Evolutionary conservation across 2,797 vertebrate genomes (phyloP), one percentile per base, ranked within the genome.

Genomic region (Lepus townsendii): DNA sequence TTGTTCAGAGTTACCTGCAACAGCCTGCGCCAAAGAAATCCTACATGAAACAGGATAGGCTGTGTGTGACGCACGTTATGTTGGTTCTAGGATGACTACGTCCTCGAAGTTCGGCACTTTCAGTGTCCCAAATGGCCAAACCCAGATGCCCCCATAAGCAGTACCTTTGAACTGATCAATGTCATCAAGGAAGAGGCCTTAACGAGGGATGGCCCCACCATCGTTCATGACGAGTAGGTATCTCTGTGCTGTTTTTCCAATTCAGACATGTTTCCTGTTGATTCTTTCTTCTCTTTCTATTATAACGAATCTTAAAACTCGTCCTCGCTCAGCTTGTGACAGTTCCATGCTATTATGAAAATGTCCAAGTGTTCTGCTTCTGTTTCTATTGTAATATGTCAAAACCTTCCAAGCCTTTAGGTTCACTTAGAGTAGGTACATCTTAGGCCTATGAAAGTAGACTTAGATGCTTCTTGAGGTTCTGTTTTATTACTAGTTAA

Each of bases 71-170:
- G 24, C 3, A 0, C 66, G 27, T 87, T 57, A 1, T 97, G 65
- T 97, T 95, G 82, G 0, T 96, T 96, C 95, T 97, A 99, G 99
- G 99, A 99, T 96, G 99, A 99, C 98, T 99, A 99, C 26, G 99
- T 99, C 87, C 98, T 99, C 95, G 99, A 99, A 97, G 99, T 99
- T 78, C 99, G 99, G 95, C 99, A 99, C 98, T 99, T 99, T 97
- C 99, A 99, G 98, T 99, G 99, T 98, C 99, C 99, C 90, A 99
- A 99, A 97, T 99, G 99, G 99, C 99, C 99, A 84, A 99, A 99
- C 97, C 99, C 99, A 0, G 99, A 99, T 24, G 99, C 99, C 94
- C 99, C 99, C 69, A 99, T 99, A 95, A 99, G 99, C 99, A 99
- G 99, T 97, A 99, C 99, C 97, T 99, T 99, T 89, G 99, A 99